phyloP scores from a whole-genome alignment of 2,888 invertebrate genomes.

The Ichneumoninae sp. region DNA sequence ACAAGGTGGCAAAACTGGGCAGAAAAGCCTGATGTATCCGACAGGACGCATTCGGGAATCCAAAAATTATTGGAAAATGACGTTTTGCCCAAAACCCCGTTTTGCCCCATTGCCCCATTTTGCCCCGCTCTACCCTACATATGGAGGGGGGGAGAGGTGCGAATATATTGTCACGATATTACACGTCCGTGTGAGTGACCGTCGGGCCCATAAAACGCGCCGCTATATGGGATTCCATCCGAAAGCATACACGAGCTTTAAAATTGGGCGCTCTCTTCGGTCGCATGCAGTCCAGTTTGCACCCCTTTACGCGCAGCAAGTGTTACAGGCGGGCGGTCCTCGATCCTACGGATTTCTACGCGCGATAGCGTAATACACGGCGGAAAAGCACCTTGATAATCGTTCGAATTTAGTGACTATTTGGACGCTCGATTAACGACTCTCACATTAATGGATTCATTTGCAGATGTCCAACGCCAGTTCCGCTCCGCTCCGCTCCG shows the following conservation, averaged over 20 bases:
- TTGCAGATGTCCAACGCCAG: constrained; percentile 18
- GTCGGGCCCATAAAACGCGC: constrained; percentile 15
- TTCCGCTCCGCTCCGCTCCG: constrained; percentile 37
- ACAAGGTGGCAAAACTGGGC: no score
- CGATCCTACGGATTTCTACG: constrained; percentile 2
- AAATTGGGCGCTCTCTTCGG: constrained; percentile 16
- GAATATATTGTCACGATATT: constrained; percentile 24
- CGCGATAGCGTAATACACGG: constrained; percentile 17
- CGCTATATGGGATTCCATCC: constrained; percentile 1
- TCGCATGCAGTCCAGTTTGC: constrained; percentile 11
- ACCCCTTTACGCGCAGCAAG: neutral
- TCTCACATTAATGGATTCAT: constrained; percentile 52
- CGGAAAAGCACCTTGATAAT: constrained; percentile 30
- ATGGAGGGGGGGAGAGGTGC: constrained; percentile 4
- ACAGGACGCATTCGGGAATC: no score
- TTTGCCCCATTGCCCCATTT: no score
- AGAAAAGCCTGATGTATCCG: no score
- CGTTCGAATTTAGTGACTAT: constrained; percentile 41
- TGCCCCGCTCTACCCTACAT: neutral
- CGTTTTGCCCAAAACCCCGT: no score
- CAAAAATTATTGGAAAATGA: no score
- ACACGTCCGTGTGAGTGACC: neutral
- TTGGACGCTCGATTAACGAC: constrained; percentile 53
- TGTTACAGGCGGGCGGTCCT: neutral
- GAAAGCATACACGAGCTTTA: neutral